Evolutionary conservation across 2,113 vertebrate species (phyloP), one percentile per base, ranked within the genome.

Genomic region (Pongo abelii): DNA sequence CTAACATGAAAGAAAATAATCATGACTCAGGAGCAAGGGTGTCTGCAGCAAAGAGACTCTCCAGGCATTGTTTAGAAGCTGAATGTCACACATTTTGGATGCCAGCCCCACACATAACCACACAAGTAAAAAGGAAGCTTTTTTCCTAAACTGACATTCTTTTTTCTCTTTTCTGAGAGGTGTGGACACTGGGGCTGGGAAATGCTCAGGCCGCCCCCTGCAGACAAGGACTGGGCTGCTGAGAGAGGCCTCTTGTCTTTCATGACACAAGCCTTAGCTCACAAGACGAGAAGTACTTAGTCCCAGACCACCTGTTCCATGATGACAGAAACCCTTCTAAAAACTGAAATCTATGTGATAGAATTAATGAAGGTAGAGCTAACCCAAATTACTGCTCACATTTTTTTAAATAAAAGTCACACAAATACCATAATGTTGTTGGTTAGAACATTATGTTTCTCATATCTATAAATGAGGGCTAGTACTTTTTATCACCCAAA

Each of bases 271-370:
- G 6, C 2, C 88, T 89, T 75, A 25, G 78, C 23, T 50, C 9
- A 0, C 0, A 23, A 20, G 38, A 6, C 0, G 20, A 72, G 23
- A 43, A 38, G 13, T 50, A 23, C 48, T 38, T 16, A 57, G 57
- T 16, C 64, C 72, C 16, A 46, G 91, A 64, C 30, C 35, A 38
- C 22, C 25, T 5, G 0, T 18, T 27, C 43, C 23, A 13, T 0
- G 70, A 57, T 5, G 32, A 69, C 43, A 78, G 55, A 72, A 52
- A 50, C n/a, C 40, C 67, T 75, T 64, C 84, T 55, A 12, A 40
- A 77, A 64, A 18, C 11, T 3, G 22, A 77, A 77, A 74, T 52
- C 11, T 77, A 16, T 14, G 14, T 0, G 4, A n/a, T 0, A 43
- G 38, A 64, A 81, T 74, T 17, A 40, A 6, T 23, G 20, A 79